Conservation (phyloP, 2,888 invertebrate species). For the Acanthosepion esculentum region DNA sequence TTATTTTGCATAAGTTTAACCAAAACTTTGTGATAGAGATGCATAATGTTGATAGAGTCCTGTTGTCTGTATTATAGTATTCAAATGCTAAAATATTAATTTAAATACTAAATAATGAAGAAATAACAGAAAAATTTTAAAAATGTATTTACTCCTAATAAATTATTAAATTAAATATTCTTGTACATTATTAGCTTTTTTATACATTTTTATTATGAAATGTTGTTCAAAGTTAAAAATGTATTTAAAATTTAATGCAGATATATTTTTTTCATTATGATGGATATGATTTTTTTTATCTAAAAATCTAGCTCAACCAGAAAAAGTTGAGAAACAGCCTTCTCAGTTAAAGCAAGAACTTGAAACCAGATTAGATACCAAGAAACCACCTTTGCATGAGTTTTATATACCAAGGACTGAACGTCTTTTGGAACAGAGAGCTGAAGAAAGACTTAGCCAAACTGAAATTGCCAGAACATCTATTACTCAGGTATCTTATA, state of each 20-base stretch:
- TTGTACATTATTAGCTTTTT: background rate
- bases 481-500: background rate
- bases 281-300: background rate
- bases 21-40: background rate
- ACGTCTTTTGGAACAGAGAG: slow-evolving; percentile 60
- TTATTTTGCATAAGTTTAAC: background rate
- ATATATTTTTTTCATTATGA: background rate
- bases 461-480: too few species aligned
- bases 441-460: slow-evolving; percentile 57
- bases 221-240: background rate
- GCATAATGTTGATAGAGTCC: background rate
- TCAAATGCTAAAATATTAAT: background rate
- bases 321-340: background rate
- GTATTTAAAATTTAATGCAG: background rate
- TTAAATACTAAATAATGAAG: background rate
- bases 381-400: slow-evolving; percentile 57
- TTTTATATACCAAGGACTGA: slow-evolving; percentile 62
- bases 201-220: background rate
- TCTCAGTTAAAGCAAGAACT: background rate
- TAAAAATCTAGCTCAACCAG: background rate
- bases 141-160: too few species aligned
- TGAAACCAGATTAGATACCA: slow-evolving; percentile 50
- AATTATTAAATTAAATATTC: background rate
- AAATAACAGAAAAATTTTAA: background rate
- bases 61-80: background rate